phyloP scores from a whole-genome alignment of 2,888 invertebrate genomes.

The Melieria crassipennis region DNA sequence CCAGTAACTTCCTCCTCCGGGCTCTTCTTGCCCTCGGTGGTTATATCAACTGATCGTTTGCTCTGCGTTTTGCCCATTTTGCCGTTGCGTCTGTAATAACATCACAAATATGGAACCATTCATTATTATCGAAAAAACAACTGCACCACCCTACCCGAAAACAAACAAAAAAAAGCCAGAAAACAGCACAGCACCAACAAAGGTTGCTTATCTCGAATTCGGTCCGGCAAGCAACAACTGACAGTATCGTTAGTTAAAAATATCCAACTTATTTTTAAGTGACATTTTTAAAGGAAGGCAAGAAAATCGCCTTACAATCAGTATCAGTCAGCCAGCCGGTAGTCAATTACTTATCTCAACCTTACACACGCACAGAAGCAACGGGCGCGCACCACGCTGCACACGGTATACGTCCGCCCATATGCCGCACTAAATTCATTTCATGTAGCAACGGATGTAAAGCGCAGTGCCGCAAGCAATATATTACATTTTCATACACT shows the following conservation, averaged over 20 bases:
- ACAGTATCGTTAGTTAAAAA: conserved; percentile 33
- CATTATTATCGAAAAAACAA: conserved; percentile 3
- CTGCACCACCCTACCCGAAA: neutral
- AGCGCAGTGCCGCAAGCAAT: too few relatives aligned
- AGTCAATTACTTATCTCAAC: too few relatives aligned
- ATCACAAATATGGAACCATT: conserved; percentile 3
- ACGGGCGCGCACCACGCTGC: too few relatives aligned
- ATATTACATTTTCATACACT: too few relatives aligned
- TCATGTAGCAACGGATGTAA: too few relatives aligned
- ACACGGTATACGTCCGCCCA: too few relatives aligned
- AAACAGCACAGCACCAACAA: conserved; percentile 1
- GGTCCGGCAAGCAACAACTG: conserved; percentile 10
- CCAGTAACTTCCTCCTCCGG: conserved; percentile 71
- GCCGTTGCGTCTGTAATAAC: conserved; percentile 25
- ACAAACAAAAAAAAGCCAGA: conserved; percentile 45
- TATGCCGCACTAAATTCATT: too few relatives aligned
- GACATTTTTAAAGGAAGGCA: conserved; percentile 13
- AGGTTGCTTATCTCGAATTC: conserved; percentile 11
- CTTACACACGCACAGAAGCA: too few relatives aligned
- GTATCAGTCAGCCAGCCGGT: too few relatives aligned
- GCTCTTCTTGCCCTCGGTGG: conserved; percentile 75
- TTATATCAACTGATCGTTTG: conserved; percentile 87
- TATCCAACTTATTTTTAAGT: conserved; percentile 30
- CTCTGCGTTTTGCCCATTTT: conserved; percentile 88
- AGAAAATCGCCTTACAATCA: too few relatives aligned